Evolutionary conservation across 2,888 invertebrate species (phyloP).

Genomic region (Melipona bicolor): DNA sequence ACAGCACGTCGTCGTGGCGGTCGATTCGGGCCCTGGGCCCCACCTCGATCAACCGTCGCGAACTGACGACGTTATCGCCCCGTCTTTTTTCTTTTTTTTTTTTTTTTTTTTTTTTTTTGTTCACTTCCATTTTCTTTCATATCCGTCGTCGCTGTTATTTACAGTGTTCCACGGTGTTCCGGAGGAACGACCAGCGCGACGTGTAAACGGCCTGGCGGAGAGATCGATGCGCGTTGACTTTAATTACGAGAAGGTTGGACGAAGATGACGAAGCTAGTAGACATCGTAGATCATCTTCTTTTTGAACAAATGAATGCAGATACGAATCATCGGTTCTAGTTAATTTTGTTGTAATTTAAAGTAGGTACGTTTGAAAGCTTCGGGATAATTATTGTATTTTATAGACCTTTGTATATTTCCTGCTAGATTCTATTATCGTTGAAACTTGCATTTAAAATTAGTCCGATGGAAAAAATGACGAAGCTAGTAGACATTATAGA

Average conservation of each 20-base stretch:
- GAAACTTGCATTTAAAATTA: no score
- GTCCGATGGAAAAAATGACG: neutral
- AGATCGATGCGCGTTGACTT: neutral
- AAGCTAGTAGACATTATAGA: neutral
- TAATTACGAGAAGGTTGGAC: neutral
- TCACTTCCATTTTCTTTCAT: no score
- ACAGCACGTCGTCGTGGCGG: slow-evolving; percentile 41
- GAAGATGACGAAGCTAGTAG: neutral
- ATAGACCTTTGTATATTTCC: no score
- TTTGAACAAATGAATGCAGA: neutral
- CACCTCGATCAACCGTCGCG: slow-evolving; percentile 32
- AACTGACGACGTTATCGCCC: slow-evolving; percentile 37
- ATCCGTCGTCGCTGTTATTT: neutral
- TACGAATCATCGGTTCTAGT: no score
- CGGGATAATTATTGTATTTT: no score
- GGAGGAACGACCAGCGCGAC: neutral
- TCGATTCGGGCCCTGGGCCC: slow-evolving; percentile 10
- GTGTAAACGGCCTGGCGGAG: neutral
- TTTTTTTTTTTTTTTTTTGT: neutral
- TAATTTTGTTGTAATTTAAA: no score
- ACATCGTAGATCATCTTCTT: neutral
- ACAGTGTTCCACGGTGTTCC: neutral
- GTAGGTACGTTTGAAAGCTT: no score
- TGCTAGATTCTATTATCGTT: no score
- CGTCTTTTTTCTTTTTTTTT: neutral